Percentiles rank a stretch among this genome's conserved stretches.
These are phyloP conservation scores for Protosalanx chinensis DNA, from an alignment of 2,797 vertebrate species.

Conservation along the genomic window DNA sequence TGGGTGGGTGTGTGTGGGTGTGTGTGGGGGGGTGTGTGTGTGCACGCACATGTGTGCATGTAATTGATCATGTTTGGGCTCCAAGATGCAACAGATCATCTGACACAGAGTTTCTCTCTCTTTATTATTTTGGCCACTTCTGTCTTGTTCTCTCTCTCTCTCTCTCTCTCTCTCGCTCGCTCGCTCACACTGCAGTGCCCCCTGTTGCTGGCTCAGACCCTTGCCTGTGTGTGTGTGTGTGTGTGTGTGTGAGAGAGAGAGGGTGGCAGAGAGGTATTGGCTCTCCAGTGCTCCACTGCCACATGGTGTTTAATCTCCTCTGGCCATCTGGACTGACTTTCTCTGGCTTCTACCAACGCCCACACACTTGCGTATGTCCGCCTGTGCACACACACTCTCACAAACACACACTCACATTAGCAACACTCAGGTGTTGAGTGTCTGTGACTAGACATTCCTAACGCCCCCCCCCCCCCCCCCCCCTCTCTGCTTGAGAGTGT, in stretches of 20 bases:
- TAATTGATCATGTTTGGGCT: too few relatives aligned
- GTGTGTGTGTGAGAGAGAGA: slow-evolving; percentile 23
- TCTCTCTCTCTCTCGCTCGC: neutral
- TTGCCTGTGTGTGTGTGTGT: slow-evolving; percentile 18
- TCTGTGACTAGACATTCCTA: slow-evolving; percentile 32
- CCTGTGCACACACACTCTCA: slow-evolving; percentile 8
- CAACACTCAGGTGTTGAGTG: slow-evolving; percentile 43
- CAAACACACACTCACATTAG: neutral
- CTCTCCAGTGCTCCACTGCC: slow-evolving; percentile 51
- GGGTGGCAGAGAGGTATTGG: slow-evolving; percentile 34
- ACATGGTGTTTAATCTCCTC: slow-evolving; percentile 76
- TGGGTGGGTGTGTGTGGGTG: slow-evolving; percentile 12
- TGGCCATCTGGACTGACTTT: slow-evolving; percentile 73
- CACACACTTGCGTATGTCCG: slow-evolving; percentile 16
- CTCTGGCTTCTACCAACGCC: slow-evolving; percentile 59
- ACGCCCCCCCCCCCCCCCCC: too few relatives aligned
- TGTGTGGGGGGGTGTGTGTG: slow-evolving; percentile 4
- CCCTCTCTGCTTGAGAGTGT: too few relatives aligned
- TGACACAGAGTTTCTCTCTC: slow-evolving; percentile 1
- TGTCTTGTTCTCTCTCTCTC: neutral
- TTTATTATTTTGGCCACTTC: too few relatives aligned
- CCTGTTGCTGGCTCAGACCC: slow-evolving; percentile 26
- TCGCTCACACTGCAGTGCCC: slow-evolving; percentile 21
- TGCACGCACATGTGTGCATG: slow-evolving; percentile 1
- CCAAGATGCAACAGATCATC: slow-evolving; percentile 42